phyloP scores from a whole-genome alignment of 2,797 vertebrate genomes.

The Graptemys geographica region DNA sequence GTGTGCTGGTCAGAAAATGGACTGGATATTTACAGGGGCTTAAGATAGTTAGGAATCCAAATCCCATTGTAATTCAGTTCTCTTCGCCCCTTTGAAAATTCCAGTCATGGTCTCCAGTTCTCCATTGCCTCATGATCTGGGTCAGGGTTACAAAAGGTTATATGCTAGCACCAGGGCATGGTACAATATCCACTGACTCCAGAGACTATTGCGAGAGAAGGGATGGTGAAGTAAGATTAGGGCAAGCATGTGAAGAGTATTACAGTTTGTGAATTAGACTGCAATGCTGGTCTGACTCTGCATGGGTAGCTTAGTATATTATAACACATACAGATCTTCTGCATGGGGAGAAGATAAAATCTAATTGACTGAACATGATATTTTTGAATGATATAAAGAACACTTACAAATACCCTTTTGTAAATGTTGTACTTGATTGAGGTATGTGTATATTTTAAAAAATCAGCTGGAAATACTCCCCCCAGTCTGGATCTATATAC shows the following conservation, averaged over 20 bases:
- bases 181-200: background rate
- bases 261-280: background rate
- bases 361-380: background rate
- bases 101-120: background rate
- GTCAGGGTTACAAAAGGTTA: background rate
- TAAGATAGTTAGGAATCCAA: background rate
- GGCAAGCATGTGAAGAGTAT: background rate
- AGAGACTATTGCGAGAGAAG: accelerated
- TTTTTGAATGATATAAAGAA: background rate
- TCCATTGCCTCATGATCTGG: background rate
- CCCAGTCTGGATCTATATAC: background rate
- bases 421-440: background rate
- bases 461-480: background rate
- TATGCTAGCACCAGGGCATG: accelerated
- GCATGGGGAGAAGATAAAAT: background rate
- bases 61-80: background rate
- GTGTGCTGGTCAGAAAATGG: background rate
- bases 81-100: background rate
- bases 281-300: background rate
- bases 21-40: accelerated
- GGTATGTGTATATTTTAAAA: accelerated
- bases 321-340: background rate
- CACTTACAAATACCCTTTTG: background rate
- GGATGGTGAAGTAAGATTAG: background rate
- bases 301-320: background rate